phyloP scores from a whole-genome alignment of 1,140 invertebrate species.

The Meloidogyne hapla region DNA sequence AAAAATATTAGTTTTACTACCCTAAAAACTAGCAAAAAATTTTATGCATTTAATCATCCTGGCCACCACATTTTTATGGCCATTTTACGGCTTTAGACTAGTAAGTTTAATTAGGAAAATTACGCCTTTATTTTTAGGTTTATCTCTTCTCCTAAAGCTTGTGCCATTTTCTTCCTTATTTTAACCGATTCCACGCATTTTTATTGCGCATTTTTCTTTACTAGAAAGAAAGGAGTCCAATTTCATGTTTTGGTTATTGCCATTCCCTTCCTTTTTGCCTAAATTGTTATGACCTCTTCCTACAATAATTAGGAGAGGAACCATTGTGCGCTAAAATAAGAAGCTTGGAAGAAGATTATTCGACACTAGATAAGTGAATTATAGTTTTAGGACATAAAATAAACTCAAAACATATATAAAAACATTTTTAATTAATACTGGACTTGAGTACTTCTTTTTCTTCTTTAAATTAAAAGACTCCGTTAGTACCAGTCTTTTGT shows the following conservation, averaged over 20 bases:
- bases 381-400: not conserved
- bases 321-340: not conserved
- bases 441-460: not conserved
- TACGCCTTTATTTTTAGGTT: not conserved
- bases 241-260: conserved; percentile 24
- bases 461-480: not conserved
- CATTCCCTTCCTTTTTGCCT: not conserved
- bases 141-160: not conserved
- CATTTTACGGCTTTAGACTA: not conserved
- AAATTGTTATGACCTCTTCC: conserved; percentile 4
- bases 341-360: not conserved
- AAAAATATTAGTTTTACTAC: not conserved
- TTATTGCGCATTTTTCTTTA: not conserved
- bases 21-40: not conserved
- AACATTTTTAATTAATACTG: not conserved
- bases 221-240: not conserved
- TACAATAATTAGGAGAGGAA: not conserved
- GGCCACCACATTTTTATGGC: not conserved
- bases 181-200: not conserved
- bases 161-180: not conserved
- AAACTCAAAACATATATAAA: too few relatives aligned
- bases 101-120: not conserved
- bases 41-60: not conserved
- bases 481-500: not conserved
- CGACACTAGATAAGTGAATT: not conserved